Evolutionary conservation across 2,888 invertebrate genomes (phyloP).

Genomic region (Himalopsyche kuldschensis): DNA sequence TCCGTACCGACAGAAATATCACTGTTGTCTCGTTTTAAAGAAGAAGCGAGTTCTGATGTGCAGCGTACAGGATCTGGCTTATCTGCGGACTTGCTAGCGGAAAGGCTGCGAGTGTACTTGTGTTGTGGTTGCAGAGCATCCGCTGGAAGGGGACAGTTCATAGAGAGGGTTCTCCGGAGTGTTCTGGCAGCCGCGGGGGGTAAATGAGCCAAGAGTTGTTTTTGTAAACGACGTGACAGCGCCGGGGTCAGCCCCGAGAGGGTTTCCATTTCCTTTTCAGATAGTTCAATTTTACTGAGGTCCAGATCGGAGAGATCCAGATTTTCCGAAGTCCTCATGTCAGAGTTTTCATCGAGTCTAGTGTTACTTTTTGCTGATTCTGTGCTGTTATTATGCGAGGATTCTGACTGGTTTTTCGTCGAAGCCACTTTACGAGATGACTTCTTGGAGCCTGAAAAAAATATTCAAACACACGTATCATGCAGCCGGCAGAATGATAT

Average conservation of each 20-base stretch:
- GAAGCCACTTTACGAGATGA: conserved; percentile 31
- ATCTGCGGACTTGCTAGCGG: conserved; percentile 42
- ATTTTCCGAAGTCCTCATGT: conserved; percentile 25
- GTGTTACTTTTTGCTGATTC: conserved; percentile 36
- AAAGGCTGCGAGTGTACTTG: conserved; percentile 40
- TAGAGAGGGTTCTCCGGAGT: conserved; percentile 67
- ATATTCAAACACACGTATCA: conserved; percentile 59
- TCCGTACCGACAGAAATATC: neutral
- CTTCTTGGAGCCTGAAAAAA: conserved; percentile 50
- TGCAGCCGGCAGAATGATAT: conserved; percentile 59
- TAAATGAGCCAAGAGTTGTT: conserved; percentile 69
- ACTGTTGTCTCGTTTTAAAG: neutral
- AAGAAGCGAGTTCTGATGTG: neutral
- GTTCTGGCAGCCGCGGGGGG: conserved; percentile 70
- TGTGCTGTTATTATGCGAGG: conserved; percentile 44
- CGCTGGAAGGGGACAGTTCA: conserved; percentile 44
- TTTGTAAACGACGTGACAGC: conserved; percentile 70
- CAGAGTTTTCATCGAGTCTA: neutral
- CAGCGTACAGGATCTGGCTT: conserved; percentile 39
- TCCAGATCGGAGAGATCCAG: conserved; percentile 67
- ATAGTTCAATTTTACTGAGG: conserved; percentile 67
- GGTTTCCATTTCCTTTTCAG: conserved; percentile 70
- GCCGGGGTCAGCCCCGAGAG: conserved; percentile 72
- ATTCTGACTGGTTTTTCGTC: conserved; percentile 1
- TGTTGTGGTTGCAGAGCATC: conserved; percentile 38